Evolutionary conservation across 2,797 vertebrate genomes (phyloP), one percentile per base, ranked within the genome.

Genomic region (Leptoclinus maculatus): DNA sequence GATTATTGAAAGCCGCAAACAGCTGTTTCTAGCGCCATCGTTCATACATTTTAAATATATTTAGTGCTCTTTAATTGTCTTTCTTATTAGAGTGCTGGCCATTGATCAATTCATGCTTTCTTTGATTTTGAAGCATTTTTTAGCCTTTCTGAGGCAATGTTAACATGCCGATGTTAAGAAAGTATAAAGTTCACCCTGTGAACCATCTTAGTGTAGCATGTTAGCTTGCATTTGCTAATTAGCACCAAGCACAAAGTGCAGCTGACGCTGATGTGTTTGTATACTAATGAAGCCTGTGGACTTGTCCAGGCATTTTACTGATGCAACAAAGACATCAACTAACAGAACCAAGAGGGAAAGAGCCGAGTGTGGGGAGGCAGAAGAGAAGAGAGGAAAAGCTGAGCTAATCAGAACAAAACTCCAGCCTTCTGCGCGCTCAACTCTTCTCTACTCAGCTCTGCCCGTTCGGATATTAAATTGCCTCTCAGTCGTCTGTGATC

Each of bases 401-500:
- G 25, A 83, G 36, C 71, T 67, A 79, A 86, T 81, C 74, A 82
- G 75, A 85, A 80, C 51, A 83, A 80, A 86, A 80, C 84, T 83
- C 73, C 45, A 73, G 60, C 58, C 78, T 83, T 85, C 59, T 71
- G 71, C 25, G 29, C 43, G 64, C 84, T 82, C 78, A 77, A 25
- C 81, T 76, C 38, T 67, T 17, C 67, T 74, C 62, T 11, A 23
- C 74, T 83, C 71, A 77, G 70, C 80, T 84, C 85, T 75, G 78
- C 81, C 80, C 71, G 71, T 77, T 62, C 49, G 12, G 74, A 83
- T 86, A 85, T 87, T 84, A 88, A 89, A 90, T 78, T 88, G 83
- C 77, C 87, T 91, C 89, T 89, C 68, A 71, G 78, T 73, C 57
- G 66, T 58, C 82, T 89, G 71, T 80, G 83, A 87, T 90, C 76